Percentiles rank a stretch among this genome's conserved stretches.
These are phyloP conservation scores for Campoplex capitator DNA, from an alignment of 2,888 invertebrate species.

Conservation along the genomic window DNA sequence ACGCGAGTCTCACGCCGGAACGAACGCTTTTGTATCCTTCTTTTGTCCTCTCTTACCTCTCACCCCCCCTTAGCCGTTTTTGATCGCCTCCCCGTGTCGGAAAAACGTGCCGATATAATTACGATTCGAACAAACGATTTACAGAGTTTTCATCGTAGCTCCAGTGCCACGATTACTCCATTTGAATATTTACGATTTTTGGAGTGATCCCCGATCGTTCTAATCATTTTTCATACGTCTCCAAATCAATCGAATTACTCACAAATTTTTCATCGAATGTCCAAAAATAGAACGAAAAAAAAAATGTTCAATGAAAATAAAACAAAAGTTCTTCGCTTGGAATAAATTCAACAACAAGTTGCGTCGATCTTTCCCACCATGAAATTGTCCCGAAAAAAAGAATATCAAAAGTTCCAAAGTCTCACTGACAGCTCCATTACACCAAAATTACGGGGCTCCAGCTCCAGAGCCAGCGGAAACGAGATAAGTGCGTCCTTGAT, in stretches of 20 bases:
- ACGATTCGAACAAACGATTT: slow-evolving; percentile 61
- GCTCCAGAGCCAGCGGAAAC: background rate
- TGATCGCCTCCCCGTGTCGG: background rate
- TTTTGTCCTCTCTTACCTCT: background rate
- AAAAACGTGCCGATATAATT: slow-evolving; percentile 53
- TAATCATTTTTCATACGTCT: background rate
- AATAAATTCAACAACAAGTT: background rate
- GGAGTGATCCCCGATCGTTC: background rate
- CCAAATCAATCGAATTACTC: background rate
- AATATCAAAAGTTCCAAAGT: slow-evolving; percentile 1
- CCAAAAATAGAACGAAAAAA: background rate
- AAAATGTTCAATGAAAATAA: background rate
- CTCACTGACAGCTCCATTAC: background rate
- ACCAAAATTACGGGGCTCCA: background rate
- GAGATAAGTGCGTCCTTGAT: slow-evolving; percentile 5
- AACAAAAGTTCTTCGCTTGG: background rate
- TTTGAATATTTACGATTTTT: background rate
- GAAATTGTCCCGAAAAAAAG: background rate
- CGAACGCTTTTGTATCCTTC: slow-evolving; percentile 45
- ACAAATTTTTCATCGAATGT: background rate
- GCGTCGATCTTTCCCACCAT: background rate
- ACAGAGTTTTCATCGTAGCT: slow-evolving; percentile 40
- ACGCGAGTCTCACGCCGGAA: slow-evolving; percentile 51
- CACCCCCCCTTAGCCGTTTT: background rate
- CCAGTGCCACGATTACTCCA: slow-evolving; percentile 1